Evolutionary conservation across 2,888 invertebrate genomes (phyloP).

Genomic region (Drosophila subsilvestris): DNA sequence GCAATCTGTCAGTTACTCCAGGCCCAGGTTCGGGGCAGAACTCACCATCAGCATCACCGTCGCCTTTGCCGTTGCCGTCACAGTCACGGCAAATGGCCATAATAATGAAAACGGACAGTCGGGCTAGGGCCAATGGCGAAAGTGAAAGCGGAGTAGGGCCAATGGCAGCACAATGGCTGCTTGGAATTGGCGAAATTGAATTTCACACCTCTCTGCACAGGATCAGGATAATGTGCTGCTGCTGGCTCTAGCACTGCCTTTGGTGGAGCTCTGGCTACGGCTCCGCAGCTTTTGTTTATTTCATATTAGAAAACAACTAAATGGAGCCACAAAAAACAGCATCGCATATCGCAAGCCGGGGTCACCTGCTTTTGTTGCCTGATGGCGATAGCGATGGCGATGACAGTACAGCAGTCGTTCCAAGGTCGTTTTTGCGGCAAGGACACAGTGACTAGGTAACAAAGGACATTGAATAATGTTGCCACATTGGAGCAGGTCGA

Average conservation of each 20-base stretch:
- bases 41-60: conserved; percentile 35
- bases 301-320: conserved; percentile 46
- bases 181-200: conserved; percentile 59
- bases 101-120: conserved; percentile 61
- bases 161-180: conserved; percentile 50
- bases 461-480: conserved; percentile 41
- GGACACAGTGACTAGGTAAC: conserved; percentile 45
- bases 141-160: conserved; percentile 28
- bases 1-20: conserved; percentile 55
- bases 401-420: conserved; percentile 7
- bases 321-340: conserved; percentile 29
- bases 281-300: conserved; percentile 39
- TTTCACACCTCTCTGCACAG: conserved; percentile 67
- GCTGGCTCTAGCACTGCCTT: not conserved
- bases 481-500: conserved; percentile 24
- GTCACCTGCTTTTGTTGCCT: not conserved
- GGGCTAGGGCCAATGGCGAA: conserved; percentile 10
- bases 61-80: conserved; percentile 1
- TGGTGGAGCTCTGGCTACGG: not conserved
- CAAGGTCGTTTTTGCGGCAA: conserved; percentile 28
- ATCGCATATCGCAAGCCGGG: conserved; percentile 4
- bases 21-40: conserved; percentile 25
- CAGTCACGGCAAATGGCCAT: conserved; percentile 44
- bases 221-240: conserved; percentile 46
- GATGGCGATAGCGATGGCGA: conserved; percentile 16